Evolutionary conservation across 1,140 invertebrate species (phyloP).

Genomic region (Archegozetes longisetosus): DNA sequence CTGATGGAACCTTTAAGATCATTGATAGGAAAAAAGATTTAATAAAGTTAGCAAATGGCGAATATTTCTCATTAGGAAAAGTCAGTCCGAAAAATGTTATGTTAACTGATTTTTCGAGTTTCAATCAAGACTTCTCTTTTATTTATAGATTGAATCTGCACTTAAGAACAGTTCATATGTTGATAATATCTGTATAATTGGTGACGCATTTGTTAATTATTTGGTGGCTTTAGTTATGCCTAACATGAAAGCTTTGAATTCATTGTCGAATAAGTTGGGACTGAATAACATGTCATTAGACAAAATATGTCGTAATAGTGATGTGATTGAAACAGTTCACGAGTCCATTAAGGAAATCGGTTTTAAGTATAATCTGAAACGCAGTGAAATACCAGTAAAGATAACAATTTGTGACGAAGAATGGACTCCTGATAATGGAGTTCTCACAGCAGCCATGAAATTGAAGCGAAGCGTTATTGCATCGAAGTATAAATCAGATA

Average conservation of each 20-base stretch:
- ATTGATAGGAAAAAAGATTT: constrained; percentile 18
- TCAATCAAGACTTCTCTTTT: background rate
- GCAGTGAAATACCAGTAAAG: constrained; percentile 41
- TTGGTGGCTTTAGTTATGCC: constrained; percentile 85
- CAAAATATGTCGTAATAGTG: constrained; percentile 49
- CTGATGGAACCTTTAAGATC: constrained; percentile 84
- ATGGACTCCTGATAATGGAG: constrained; percentile 35
- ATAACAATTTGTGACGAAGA: constrained; percentile 28
- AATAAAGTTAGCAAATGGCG: constrained; percentile 16
- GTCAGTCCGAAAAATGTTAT: too few species aligned
- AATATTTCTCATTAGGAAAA: constrained; percentile 43
- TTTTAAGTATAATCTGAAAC: constrained; percentile 35
- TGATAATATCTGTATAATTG: constrained; percentile 89
- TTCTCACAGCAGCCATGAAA: constrained; percentile 37
- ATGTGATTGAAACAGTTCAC: constrained; percentile 51
- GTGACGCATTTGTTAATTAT: constrained; percentile 62
- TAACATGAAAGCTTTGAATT: constrained; percentile 44
- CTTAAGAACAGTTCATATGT: constrained; percentile 80
- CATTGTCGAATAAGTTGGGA: constrained; percentile 42
- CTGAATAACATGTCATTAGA: constrained; percentile 43
- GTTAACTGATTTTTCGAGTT: background rate
- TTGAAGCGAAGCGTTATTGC: constrained; percentile 19
- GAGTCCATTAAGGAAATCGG: constrained; percentile 4
- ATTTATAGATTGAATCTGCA: constrained; percentile 43
- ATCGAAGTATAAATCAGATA: constrained; percentile 27